A percentile compares a stretch with the other conserved stretches of the same genome.
Conservation (phyloP, 2,888 invertebrate species). For the Ophonus ardosiacus region DNA sequence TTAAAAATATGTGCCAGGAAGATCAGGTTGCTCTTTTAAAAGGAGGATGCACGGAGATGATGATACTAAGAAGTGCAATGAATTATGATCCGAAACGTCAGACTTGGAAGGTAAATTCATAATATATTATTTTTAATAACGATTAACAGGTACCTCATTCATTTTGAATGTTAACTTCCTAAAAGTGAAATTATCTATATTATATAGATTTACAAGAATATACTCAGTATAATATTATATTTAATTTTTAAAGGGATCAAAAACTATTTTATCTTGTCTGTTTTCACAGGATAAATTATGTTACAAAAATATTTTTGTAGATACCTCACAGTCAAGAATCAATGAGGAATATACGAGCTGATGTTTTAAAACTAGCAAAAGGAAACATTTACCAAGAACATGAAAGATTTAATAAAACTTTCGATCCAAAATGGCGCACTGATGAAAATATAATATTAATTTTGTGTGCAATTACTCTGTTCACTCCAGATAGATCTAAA, state of each 20-base stretch:
- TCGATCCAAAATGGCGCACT: conserved; percentile 89
- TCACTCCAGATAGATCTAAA: conserved; percentile 88
- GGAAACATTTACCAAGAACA: conserved; percentile 93
- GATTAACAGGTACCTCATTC: no score
- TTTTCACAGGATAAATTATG: not conserved
- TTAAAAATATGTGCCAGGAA: conserved; percentile 95
- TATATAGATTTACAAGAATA: no score
- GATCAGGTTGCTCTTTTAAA: conserved; percentile 93
- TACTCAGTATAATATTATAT: no score
- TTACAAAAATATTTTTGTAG: conserved; percentile 73
- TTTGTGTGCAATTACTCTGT: conserved; percentile 93
- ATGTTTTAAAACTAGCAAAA: conserved; percentile 93
- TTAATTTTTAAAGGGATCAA: no score
- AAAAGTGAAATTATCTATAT: no score
- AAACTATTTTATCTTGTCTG: not conserved
- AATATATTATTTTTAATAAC: no score
- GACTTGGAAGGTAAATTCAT: conserved; percentile 88
- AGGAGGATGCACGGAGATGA: conserved; percentile 97
- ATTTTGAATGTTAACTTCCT: no score
- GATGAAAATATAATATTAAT: conserved; percentile 95
- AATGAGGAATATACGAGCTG: conserved; percentile 89
- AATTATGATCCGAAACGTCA: conserved; percentile 93
- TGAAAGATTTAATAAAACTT: conserved; percentile 89
- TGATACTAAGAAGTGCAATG: conserved; percentile 95
- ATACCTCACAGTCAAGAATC: conserved; percentile 88